phyloP scores from a whole-genome alignment of 2,113 vertebrate genomes.

The Dendropsophus ebraccatus region DNA sequence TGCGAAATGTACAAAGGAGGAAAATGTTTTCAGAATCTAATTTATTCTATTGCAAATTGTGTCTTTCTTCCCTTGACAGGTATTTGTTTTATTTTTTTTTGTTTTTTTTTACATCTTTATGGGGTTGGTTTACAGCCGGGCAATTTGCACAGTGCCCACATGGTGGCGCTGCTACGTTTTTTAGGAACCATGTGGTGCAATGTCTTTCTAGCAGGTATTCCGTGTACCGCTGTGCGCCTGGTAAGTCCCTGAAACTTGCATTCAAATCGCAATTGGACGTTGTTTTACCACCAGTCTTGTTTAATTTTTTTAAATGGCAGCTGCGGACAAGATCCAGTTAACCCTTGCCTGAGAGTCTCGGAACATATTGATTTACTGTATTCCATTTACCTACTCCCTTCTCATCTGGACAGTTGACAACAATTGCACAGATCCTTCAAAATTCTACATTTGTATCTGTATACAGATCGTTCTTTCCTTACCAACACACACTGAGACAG shows the following conservation, averaged over 20 bases:
- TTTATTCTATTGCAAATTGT: conserved; percentile 36
- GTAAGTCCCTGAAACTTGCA: conserved; percentile 12
- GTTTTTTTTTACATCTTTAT: background rate
- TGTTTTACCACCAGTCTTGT: conserved; percentile 5
- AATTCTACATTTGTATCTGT: background rate
- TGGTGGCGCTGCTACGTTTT: conserved; percentile 5
- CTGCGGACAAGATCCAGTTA: background rate
- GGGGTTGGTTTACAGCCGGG: background rate
- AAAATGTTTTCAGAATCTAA: conserved; percentile 14
- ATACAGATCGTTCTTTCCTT: background rate
- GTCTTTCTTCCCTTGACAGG: background rate
- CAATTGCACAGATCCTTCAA: background rate
- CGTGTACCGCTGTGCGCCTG: background rate
- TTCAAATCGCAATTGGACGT: background rate
- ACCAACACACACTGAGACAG: background rate
- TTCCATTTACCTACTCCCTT: background rate
- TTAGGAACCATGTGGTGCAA: conserved; percentile 5
- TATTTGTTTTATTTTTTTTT: background rate
- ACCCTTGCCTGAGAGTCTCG: background rate
- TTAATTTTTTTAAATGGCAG: background rate
- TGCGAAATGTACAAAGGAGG: background rate
- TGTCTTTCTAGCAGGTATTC: background rate
- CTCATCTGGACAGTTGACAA: background rate
- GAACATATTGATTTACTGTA: background rate
- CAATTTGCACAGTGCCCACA: conserved; percentile 24